These are phyloP conservation scores for Dolichopus griseipennis DNA, from an alignment of 2,888 invertebrate genomes.

Conservation along the genomic window DNA sequence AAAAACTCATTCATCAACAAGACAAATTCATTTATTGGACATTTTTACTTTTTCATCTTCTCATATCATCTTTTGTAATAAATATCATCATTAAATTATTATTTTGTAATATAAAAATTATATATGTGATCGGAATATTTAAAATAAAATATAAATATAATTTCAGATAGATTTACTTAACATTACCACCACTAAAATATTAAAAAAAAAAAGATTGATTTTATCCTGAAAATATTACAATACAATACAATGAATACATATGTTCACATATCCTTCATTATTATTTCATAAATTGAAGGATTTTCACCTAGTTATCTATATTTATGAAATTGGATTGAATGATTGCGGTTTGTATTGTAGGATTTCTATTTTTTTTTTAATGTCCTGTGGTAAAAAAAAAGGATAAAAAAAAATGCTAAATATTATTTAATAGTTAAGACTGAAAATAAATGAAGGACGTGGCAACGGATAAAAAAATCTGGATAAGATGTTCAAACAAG, in stretches of 20 bases:
- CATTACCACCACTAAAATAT: too few species aligned
- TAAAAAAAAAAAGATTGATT: background rate
- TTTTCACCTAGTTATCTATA: background rate
- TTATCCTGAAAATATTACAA: background rate
- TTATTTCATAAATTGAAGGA: background rate
- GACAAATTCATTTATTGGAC: background rate
- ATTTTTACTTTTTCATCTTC: too few species aligned
- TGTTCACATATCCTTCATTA: too few species aligned
- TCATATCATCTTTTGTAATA: background rate
- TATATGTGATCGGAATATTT: background rate
- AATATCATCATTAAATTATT: background rate
- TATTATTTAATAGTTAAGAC: too few species aligned
- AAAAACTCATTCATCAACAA: conserved; percentile 8
- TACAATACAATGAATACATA: background rate
- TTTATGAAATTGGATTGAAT: background rate
- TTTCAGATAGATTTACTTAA: too few species aligned
- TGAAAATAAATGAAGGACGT: too few species aligned
- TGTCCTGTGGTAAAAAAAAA: too few species aligned
- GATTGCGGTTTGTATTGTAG: background rate
- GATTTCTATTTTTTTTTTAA: background rate
- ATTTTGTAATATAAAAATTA: background rate
- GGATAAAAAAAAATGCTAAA: background rate
- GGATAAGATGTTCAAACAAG: too few species aligned
- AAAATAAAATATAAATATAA: background rate
- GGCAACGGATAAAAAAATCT: too few species aligned